A percentile compares a stretch with the other conserved stretches of the same genome.
These are phyloP conservation scores for Shinisaurus crocodilurus DNA, from an alignment of 2,113 vertebrate species.

Conservation along the genomic window DNA sequence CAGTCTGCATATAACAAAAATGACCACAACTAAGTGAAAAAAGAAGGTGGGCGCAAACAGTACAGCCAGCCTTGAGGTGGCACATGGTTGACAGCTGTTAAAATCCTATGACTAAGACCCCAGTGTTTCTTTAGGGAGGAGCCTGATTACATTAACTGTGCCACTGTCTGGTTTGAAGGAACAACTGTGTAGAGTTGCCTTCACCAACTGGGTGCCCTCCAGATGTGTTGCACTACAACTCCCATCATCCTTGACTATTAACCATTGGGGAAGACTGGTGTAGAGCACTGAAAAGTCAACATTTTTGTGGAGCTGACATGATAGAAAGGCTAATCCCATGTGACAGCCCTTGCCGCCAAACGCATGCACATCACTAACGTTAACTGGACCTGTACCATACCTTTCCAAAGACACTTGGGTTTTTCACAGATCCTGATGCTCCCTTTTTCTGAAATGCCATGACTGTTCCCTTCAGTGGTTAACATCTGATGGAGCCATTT, in stretches of 20 bases:
- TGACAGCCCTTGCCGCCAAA: neutral
- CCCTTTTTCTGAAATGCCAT: neutral
- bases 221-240: neutral
- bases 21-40: constrained; percentile 24
- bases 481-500: constrained; percentile 39
- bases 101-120: constrained; percentile 8
- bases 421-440: constrained; percentile 58
- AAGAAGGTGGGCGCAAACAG: constrained; percentile 12
- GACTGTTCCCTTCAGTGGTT: neutral
- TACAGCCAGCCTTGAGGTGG: neutral
- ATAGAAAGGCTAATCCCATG: neutral
- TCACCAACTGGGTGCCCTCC: neutral
- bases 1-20: neutral
- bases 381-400: constrained; percentile 7
- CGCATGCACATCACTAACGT: neutral
- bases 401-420: constrained; percentile 51
- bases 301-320: neutral
- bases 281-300: neutral
- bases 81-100: constrained; percentile 12
- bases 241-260: neutral
- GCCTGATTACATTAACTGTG: constrained; percentile 1
- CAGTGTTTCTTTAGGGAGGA: neutral
- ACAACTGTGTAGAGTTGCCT: neutral
- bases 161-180: neutral
- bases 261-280: too few species aligned